Evolutionary conservation across 2,888 invertebrate genomes (phyloP), one percentile per base, ranked within the genome.

Genomic region (Steromphala cineraria): DNA sequence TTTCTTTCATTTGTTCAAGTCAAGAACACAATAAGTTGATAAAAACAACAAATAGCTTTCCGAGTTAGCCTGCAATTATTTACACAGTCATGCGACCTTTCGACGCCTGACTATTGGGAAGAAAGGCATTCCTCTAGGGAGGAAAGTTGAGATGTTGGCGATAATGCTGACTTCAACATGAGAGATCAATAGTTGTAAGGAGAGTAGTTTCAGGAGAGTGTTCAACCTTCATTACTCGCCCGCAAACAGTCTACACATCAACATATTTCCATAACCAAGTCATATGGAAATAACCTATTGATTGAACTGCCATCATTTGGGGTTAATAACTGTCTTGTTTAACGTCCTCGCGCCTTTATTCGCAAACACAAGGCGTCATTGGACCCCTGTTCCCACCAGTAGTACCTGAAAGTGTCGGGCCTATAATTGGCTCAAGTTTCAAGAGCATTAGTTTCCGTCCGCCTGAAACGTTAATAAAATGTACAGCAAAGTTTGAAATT

Each of bases 1-100:
- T 13, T 28, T 62, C 24, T 62, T 71, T 71, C 71, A 40, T n/a
- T 28, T 31, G 71, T 71, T 28, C 46, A 46, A 40, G 71, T 8
- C 28, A 36, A 71, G 31, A 71, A 71, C n/a, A 71, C 31, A 71
- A 71, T 71, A 40, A 71, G 31, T 71, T 71, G 36, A 40, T 71
- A 71, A 71, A 71, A 71, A 71, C 71, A 71, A 71, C 40, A 71
- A 71, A 71, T 71, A 40, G 31, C 71, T 40, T 31, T 71, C 71
- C 19, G 71, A 31, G 71, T 36, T 62, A 19, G 71, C 40, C n/a
- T 36, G 40, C 40, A 40, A 71, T 71, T 71, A 40, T 71, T 71
- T 71, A 36, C 36, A 71, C 19, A 71, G 71, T 36, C 36, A 36
- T 36, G 71, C 71, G 71, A 71, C 71, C 31, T 40, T 31, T 71